These are phyloP conservation scores for Thripadectes ignobilis DNA, from an alignment of 2,797 vertebrate genomes.

Conservation along the genomic window DNA sequence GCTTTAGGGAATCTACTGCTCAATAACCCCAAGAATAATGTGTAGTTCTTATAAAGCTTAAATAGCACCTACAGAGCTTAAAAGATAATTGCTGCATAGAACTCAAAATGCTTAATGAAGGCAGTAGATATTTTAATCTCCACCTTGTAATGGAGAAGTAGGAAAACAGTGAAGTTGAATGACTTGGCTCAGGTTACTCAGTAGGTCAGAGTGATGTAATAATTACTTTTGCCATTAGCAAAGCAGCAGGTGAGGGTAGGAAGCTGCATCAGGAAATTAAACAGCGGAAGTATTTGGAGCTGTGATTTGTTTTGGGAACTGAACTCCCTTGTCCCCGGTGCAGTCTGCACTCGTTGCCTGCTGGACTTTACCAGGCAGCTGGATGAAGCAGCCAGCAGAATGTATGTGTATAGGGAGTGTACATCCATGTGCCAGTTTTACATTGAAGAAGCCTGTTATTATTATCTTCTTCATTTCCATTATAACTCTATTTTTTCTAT, in stretches of 20 bases:
- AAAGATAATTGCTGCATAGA: background rate
- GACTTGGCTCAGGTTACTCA: background rate
- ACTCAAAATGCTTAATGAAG: background rate
- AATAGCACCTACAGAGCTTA: background rate
- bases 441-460: background rate
- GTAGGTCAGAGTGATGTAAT: background rate
- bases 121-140: background rate
- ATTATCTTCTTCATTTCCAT: background rate
- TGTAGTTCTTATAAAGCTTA: background rate
- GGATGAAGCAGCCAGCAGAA: background rate
- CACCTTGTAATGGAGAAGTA: background rate
- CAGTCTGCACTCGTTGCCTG: background rate
- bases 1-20: background rate
- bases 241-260: background rate
- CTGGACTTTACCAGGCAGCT: background rate
- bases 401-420: background rate
- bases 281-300: background rate
- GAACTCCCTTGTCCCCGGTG: fast-evolving
- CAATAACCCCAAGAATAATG: background rate
- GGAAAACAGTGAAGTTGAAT: background rate
- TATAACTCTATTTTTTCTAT: background rate
- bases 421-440: background rate
- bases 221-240: background rate
- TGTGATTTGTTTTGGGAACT: background rate
- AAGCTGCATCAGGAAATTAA: background rate